Conservation (phyloP, 1,140 invertebrate species). For the Lysiphlebus fabarum region DNA sequence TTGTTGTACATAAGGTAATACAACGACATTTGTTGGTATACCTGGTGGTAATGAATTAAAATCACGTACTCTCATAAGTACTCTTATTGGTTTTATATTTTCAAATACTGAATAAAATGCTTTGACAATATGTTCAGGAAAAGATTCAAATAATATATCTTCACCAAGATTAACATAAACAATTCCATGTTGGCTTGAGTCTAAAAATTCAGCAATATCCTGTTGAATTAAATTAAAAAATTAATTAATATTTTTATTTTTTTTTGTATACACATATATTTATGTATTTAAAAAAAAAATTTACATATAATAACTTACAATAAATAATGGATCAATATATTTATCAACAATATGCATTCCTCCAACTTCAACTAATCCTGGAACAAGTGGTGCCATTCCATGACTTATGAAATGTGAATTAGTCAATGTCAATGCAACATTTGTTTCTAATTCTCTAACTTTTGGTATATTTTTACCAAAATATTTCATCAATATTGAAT, state of each 20-base stretch:
- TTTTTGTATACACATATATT: neutral
- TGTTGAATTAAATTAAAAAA: neutral
- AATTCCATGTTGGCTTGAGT: constrained; percentile 29
- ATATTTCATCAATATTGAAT: constrained; percentile 41
- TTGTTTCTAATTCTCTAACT: constrained; percentile 48
- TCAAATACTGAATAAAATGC: constrained; percentile 28
- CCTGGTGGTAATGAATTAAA: constrained; percentile 24
- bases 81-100: constrained; percentile 34
- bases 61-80: constrained; percentile 32
- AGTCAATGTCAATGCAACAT: constrained; percentile 55
- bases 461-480: constrained; percentile 44
- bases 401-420: constrained; percentile 59
- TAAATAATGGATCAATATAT: constrained; percentile 2
- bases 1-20: constrained; percentile 28
- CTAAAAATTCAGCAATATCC: too few relatives aligned
- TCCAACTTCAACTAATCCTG: constrained; percentile 44
- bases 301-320: constrained; percentile 2
- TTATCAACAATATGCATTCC: constrained; percentile 38
- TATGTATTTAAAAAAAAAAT: neutral
- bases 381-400: constrained; percentile 36
- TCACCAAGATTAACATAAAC: constrained; percentile 48
- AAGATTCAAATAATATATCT: constrained; percentile 20
- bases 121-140: constrained; percentile 20
- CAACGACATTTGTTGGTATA: constrained; percentile 29
- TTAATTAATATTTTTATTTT: neutral